phyloP scores from a whole-genome alignment of 2,797 vertebrate genomes.

The Pseudomugil gertrudae region DNA sequence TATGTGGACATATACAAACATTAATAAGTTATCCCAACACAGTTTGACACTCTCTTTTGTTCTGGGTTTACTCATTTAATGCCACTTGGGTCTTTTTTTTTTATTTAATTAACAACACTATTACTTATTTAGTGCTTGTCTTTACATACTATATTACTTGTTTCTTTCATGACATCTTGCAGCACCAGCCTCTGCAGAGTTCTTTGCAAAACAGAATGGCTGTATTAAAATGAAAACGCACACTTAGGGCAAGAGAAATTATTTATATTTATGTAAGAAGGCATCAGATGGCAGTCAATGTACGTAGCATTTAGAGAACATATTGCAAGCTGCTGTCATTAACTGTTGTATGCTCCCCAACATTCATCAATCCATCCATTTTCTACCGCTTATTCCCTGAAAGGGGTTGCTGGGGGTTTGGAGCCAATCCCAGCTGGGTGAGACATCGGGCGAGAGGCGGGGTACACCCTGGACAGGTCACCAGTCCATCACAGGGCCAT shows the following conservation, averaged over 20 bases:
- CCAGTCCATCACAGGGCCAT: no score
- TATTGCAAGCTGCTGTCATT: neutral
- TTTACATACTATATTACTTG: neutral
- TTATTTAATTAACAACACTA: neutral
- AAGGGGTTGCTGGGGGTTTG: no score
- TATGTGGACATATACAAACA: neutral
- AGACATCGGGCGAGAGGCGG: no score
- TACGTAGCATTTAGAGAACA: neutral
- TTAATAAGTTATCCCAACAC: no score
- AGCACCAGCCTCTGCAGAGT: neutral
- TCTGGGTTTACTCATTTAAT: no score
- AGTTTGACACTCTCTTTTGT: neutral
- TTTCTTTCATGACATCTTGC: no score
- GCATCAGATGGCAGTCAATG: neutral
- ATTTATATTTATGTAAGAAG: neutral
- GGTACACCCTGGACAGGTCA: no score
- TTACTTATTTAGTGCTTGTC: neutral
- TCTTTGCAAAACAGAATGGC: neutral
- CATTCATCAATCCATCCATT: no score
- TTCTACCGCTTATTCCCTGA: no score
- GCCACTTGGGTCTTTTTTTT: no score
- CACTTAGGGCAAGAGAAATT: neutral
- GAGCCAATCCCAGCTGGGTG: no score
- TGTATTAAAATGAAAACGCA: neutral
- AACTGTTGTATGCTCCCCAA: neutral